Evolutionary conservation across 2,888 invertebrate genomes (phyloP).

Genomic region (Eurois occulta): DNA sequence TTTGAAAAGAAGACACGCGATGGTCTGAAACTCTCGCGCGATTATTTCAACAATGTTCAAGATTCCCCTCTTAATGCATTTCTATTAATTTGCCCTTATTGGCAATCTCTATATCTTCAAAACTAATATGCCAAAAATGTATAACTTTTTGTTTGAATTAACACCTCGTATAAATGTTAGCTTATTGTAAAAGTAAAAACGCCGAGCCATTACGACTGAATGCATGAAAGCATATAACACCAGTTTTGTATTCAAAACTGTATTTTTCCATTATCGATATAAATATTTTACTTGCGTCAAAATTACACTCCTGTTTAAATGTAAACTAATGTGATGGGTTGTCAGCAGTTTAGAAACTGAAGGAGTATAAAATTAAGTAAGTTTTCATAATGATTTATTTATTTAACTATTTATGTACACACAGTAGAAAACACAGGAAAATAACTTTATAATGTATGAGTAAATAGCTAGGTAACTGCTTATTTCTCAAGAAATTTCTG

Average conservation of each 20-base stretch:
- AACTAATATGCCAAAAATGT: neutral
- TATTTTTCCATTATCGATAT: conserved; percentile 15
- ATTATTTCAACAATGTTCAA: neutral
- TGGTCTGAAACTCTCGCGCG: neutral
- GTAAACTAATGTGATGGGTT: conserved; percentile 5
- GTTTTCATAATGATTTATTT: neutral
- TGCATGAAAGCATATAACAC: neutral
- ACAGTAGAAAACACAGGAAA: no score
- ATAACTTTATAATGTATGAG: no score
- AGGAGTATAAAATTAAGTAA: neutral
- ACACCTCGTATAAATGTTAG: neutral
- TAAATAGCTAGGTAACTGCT: no score
- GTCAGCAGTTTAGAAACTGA: neutral
- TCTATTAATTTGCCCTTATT: neutral
- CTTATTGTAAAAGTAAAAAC: neutral
- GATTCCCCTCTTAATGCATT: neutral
- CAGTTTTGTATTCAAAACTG: neutral
- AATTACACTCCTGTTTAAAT: conserved; percentile 22
- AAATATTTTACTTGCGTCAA: neutral
- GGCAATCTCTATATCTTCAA: neutral
- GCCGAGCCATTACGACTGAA: neutral
- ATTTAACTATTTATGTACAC: no score
- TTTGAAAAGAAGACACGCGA: neutral
- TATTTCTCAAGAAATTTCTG: no score
- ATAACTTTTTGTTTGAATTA: neutral